phyloP scores from a whole-genome alignment of 2,113 vertebrate genomes.

The Micronycteris hirsuta region DNA sequence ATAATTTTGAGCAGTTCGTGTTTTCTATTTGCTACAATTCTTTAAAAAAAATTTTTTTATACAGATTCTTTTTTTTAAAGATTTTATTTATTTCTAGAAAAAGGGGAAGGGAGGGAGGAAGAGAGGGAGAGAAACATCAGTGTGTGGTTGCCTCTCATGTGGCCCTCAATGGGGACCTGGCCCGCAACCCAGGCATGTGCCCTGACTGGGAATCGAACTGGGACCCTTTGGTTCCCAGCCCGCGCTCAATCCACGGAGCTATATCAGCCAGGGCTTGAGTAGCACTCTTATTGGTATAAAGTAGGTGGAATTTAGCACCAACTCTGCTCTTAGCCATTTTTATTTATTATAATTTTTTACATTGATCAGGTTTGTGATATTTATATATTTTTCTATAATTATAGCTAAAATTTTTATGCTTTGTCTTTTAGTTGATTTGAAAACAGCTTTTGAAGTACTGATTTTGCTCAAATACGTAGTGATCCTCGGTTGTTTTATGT shows the following conservation, averaged over 20 bases:
- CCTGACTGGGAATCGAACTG: too few species aligned
- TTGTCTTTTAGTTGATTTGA: background rate
- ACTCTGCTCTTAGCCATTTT: background rate
- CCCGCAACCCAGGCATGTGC: too few species aligned
- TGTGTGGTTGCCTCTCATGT: too few species aligned
- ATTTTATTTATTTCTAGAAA: too few species aligned
- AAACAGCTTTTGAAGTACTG: background rate
- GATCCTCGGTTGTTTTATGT: background rate
- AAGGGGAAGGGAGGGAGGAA: too few species aligned
- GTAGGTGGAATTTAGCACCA: background rate
- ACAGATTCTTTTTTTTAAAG: too few species aligned
- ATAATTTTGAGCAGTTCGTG: conserved; percentile 15
- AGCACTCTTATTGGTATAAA: background rate
- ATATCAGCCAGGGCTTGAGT: too few species aligned
- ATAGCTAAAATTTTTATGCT: background rate
- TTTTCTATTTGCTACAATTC: background rate
- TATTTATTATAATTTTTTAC: background rate
- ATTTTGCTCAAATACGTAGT: background rate
- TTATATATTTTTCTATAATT: background rate
- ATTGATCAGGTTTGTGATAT: background rate
- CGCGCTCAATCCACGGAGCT: too few species aligned
- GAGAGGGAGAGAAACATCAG: too few species aligned
- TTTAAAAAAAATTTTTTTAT: too few species aligned
- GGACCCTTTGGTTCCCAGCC: too few species aligned
- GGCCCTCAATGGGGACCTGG: too few species aligned